Evolutionary conservation across 2,888 invertebrate species (phyloP).

Genomic region (Acanthosepion lycidas): DNA sequence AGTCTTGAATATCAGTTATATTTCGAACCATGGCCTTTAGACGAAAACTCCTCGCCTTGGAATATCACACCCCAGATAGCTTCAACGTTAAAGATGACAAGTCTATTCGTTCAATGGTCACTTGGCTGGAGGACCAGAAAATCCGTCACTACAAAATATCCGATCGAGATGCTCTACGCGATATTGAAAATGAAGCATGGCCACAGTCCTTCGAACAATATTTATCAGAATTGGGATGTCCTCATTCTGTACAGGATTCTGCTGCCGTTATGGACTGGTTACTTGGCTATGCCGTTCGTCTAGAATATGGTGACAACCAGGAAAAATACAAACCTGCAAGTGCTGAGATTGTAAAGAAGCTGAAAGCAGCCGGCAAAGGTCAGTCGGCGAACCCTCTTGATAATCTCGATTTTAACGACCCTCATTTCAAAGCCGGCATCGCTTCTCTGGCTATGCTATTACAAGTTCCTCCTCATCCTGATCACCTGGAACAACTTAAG

Average conservation of each 20-base stretch:
- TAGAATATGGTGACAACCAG: conserved; percentile 86
- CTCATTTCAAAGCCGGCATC: conserved; percentile 88
- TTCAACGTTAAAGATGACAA: conserved; percentile 83
- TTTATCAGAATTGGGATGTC: conserved; percentile 84
- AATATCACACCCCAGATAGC: conserved; percentile 83
- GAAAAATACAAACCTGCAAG: conserved; percentile 83
- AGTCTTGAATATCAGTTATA: conserved; percentile 52
- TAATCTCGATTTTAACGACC: conserved; percentile 77
- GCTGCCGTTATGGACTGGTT: conserved; percentile 89
- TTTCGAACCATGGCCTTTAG: conserved; percentile 82
- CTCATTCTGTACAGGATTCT: conserved; percentile 78
- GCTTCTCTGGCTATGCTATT: conserved; percentile 85
- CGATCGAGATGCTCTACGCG: conserved; percentile 84
- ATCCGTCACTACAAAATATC: conserved; percentile 90
- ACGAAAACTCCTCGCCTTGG: conserved; percentile 83
- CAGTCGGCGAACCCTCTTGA: conserved; percentile 77
- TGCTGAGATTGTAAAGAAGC: conserved; percentile 77
- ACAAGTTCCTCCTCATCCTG: conserved; percentile 86
- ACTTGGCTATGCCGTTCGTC: conserved; percentile 85
- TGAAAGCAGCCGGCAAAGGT: conserved; percentile 78
- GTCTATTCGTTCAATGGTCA: conserved; percentile 77
- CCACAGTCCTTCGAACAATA: conserved; percentile 83
- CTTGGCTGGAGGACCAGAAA: conserved; percentile 95
- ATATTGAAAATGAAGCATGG: conserved; percentile 83
- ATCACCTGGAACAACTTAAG: conserved; percentile 84